A percentile compares a stretch with the other conserved stretches of the same genome.
Conservation (phyloP, 1,140 invertebrate genomes). For the Hylaeus anthracinus region DNA sequence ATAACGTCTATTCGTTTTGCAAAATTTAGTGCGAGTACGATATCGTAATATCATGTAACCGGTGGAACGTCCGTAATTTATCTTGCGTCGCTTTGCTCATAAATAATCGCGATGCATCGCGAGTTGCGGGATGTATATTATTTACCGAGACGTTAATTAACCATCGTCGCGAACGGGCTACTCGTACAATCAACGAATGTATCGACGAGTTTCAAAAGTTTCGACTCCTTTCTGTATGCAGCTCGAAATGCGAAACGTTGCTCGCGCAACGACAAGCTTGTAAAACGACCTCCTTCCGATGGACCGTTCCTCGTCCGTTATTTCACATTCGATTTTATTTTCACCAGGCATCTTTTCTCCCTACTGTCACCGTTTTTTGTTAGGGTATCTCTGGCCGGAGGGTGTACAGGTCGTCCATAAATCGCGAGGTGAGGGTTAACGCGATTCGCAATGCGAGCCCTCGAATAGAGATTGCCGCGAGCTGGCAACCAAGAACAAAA, state of each 20-base stretch:
- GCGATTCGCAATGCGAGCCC: conserved; percentile 18
- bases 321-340: background rate
- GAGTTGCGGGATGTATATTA: background rate
- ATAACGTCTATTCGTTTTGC: conserved; percentile 9
- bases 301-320: background rate
- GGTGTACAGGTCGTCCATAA: background rate
- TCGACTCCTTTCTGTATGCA: no score
- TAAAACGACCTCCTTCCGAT: no score
- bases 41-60: background rate
- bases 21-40: background rate
- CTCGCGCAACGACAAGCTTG: no score
- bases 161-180: no score
- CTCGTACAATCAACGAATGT: no score
- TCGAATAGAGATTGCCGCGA: background rate
- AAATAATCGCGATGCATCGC: conserved; percentile 9
- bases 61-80: background rate
- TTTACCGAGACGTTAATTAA: conserved; percentile 26
- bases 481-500: background rate
- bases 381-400: no score
- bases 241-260: no score
- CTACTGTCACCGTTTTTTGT: background rate
- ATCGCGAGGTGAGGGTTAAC: conserved; percentile 22
- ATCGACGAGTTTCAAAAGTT: no score
- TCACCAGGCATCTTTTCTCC: no score
- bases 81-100: background rate